Evolutionary conservation across 2,113 vertebrate species (phyloP).

Genomic region (Herpetotheres cachinnans): DNA sequence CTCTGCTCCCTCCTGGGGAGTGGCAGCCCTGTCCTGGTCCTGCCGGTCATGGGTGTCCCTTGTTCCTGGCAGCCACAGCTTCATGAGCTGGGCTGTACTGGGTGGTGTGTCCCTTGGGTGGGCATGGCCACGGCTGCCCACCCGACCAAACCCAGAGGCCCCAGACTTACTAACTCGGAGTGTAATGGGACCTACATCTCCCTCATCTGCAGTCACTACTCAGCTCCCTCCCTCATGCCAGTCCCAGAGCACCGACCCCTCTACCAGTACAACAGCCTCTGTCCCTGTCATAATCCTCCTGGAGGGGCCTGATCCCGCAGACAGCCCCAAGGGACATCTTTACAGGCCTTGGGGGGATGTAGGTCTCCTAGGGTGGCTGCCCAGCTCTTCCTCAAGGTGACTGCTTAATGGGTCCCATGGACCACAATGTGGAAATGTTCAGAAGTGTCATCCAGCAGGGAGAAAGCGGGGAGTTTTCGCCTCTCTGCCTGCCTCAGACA

Average conservation of each 20-base stretch:
- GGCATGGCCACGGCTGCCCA: fast-evolving
- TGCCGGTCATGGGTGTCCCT: fast-evolving
- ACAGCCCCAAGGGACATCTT: fast-evolving
- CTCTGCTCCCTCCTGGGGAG: too few relatives aligned
- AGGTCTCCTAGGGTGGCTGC: background rate
- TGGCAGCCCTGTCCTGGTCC: too few relatives aligned
- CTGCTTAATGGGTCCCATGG: fast-evolving
- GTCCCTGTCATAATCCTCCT: background rate
- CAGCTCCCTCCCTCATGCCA: background rate
- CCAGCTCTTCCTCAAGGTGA: background rate
- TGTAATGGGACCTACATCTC: background rate
- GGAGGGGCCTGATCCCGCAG: background rate
- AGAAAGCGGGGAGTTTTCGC: background rate
- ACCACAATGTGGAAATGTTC: background rate
- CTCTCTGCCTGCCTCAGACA: background rate
- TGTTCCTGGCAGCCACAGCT: fast-evolving
- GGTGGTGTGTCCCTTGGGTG: background rate
- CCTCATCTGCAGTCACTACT: fast-evolving
- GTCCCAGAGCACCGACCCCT: background rate
- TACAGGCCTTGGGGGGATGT: background rate
- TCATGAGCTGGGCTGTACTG: fast-evolving
- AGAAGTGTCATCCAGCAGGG: background rate
- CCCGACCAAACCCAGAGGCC: fast-evolving
- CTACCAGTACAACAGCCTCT: background rate
- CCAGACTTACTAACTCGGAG: too few relatives aligned